Evolutionary conservation across 2,888 invertebrate genomes (phyloP).

Genomic region (Macropis europaea): DNA sequence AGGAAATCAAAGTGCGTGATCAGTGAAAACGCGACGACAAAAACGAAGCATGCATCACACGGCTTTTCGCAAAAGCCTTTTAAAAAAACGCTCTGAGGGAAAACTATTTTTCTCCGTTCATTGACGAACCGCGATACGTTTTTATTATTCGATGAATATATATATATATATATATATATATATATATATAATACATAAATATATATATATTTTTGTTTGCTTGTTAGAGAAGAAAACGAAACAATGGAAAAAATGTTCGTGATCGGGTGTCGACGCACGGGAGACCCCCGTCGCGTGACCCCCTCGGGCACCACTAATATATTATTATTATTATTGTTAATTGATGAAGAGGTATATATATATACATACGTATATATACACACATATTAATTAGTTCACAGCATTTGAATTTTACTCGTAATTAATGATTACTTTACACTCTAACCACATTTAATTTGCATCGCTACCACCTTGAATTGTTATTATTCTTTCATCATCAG

Average conservation of each 20-base stretch:
- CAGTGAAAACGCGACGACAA: slow-evolving; percentile 25
- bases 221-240: slow-evolving; percentile 34
- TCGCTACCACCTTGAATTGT: slow-evolving; percentile 78
- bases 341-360: slow-evolving; percentile 54
- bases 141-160: too few relatives aligned
- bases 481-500: slow-evolving; percentile 78
- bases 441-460: slow-evolving; percentile 79
- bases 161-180: too few relatives aligned
- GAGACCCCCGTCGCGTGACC: slow-evolving; percentile 51
- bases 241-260: too few relatives aligned
- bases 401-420: slow-evolving; percentile 67
- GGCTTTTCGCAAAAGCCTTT: slow-evolving; percentile 25
- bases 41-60: slow-evolving; percentile 37
- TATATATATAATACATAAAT: too few relatives aligned
- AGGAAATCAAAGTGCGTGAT: too few relatives aligned
- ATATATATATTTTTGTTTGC: too few relatives aligned
- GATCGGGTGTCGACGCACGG: slow-evolving; percentile 16
- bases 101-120: too few relatives aligned
- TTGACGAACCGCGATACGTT: too few relatives aligned
- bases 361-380: slow-evolving; percentile 7
- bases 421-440: slow-evolving; percentile 76
- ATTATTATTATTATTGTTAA: too few relatives aligned
- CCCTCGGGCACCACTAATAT: slow-evolving; percentile 58
- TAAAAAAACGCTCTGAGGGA: slow-evolving; percentile 1
- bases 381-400: slow-evolving; percentile 41